Base-by-base conservation (phyloP, 2,113 vertebrate species). In the Neopipo cinnamomea region DNA sequence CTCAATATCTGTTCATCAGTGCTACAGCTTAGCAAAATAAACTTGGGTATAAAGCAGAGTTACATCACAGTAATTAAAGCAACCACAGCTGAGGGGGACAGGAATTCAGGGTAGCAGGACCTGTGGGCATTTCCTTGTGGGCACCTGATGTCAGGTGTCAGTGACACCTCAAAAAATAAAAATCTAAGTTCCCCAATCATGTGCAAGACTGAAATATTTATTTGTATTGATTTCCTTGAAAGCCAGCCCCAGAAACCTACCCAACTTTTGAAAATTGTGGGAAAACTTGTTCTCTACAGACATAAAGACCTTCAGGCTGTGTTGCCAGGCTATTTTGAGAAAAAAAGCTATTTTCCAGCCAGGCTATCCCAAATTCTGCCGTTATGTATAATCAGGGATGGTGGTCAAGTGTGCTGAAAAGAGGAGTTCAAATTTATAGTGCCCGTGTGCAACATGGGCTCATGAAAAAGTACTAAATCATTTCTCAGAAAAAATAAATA, bases 1-100 rank as follows among this genome's bases (percentile, higher is more conserved):
- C 10, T 46, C 9, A 1, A 0, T 14, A 3, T 1, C 70, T 21
- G 7, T 16, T 67, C 47, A n/a, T 30, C 4, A 28, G 3, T 8
- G 28, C 42, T 27, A n/a, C 39, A 49, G 19, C 31, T 74, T 9
- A 63, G 31, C 25, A 52, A 18, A 2, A 50, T 27, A 52, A 83
- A 53, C 3, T 35, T 5, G 7, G 22, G 35, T 5, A 27, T 2
- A 44, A 85, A 79, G 30, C 21, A 88, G 42, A 65, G 22, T 66
- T 78, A 55, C 33, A 5, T 18, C 42, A 44, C 7, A 55, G 55
- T 61, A 75, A 46, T 11, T 0, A 66, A 37, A 6, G 73, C 18
- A 53, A 14, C 14, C 25, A 42, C 28, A 53, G 37, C 49, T 44
- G 18, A 86, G 8, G 4, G 35, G 27, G 37, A 27, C 55, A 82